Conservation (phyloP, 2,888 invertebrate genomes). For the Drosophila meridiana region DNA sequence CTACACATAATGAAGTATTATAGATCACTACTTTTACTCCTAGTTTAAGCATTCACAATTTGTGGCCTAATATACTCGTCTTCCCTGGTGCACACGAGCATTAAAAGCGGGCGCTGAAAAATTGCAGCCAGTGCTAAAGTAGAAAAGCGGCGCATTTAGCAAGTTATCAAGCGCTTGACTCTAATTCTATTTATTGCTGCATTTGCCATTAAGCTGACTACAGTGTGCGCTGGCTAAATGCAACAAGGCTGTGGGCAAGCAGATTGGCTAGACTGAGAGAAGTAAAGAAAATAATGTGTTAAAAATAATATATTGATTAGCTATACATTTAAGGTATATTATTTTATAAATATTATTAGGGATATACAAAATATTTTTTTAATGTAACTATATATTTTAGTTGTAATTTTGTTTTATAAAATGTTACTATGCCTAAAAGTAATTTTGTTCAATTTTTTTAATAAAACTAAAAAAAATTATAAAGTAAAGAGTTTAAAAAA, state of each 20-base stretch:
- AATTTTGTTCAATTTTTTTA: not conserved
- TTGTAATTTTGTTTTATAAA: not conserved
- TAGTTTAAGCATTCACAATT: too few relatives aligned
- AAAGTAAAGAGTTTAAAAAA: too few relatives aligned
- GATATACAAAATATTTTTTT: too few relatives aligned
- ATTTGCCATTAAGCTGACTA: constrained; percentile 61
- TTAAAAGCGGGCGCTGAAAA: constrained; percentile 4
- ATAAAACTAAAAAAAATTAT: too few relatives aligned
- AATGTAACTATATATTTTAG: not conserved
- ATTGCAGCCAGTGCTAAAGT: constrained; percentile 31
- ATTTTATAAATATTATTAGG: not conserved
- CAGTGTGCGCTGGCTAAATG: constrained; percentile 33
- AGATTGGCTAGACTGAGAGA: not conserved
- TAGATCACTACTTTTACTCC: too few relatives aligned
- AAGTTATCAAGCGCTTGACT: constrained; percentile 76
- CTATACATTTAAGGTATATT: not conserved
- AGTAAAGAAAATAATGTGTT: too few relatives aligned
- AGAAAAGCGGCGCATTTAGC: constrained; percentile 57
- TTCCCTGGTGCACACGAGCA: not conserved
- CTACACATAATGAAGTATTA: too few relatives aligned
- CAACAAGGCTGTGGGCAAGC: not conserved
- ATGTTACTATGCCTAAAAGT: not conserved
- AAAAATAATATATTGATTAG: not conserved
- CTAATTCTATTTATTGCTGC: constrained; percentile 77
- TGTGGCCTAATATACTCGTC: not conserved